These are phyloP conservation scores for Peromyscus aztecus DNA, from an alignment of 2,797 vertebrate genomes.

Conservation along the genomic window DNA sequence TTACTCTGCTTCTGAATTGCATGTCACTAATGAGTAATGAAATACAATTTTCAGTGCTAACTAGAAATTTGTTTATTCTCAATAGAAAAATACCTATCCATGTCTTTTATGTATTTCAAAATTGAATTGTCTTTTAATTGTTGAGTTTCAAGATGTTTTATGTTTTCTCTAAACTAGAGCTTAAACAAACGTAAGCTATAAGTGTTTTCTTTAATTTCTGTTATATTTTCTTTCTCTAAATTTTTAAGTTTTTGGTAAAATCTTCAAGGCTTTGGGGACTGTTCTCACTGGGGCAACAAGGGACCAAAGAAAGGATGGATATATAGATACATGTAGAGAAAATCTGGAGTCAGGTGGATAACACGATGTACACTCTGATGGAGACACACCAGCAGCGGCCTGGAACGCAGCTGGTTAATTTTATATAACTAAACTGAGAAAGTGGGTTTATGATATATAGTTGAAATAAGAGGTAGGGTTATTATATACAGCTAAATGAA, in stretches of 20 bases:
- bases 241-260: neutral
- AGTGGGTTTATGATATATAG: neutral
- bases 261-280: neutral
- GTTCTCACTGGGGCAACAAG: neutral
- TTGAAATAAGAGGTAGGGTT: neutral
- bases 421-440: neutral
- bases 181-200: neutral
- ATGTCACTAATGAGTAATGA: neutral
- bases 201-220: neutral
- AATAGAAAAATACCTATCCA: neutral
- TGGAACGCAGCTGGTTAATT: neutral
- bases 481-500: neutral
- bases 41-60: neutral
- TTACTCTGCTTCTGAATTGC: neutral
- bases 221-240: no score
- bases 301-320: neutral
- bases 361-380: no score
- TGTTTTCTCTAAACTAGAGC: neutral
- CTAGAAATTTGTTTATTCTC: neutral
- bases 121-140: neutral
- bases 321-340: neutral
- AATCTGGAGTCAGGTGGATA: neutral
- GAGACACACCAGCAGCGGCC: neutral
- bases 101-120: neutral
- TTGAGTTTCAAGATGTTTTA: neutral